Conservation (phyloP, 2,113 vertebrate species). For the Spilogale gracilis region DNA sequence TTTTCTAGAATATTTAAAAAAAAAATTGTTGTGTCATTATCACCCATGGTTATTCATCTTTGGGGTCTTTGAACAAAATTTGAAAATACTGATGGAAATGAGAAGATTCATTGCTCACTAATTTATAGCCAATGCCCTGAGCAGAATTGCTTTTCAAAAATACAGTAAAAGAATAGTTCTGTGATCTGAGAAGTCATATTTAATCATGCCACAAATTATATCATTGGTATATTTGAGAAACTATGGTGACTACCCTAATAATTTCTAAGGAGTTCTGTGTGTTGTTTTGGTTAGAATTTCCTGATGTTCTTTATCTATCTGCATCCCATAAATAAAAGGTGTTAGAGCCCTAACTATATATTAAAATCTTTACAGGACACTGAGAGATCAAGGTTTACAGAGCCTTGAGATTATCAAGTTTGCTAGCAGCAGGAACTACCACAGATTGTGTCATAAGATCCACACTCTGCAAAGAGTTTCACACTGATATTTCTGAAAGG, state of each 20-base stretch:
- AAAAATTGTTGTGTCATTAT: not conserved
- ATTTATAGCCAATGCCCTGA: not conserved
- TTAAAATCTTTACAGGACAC: constrained; percentile 16
- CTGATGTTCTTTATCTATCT: not conserved
- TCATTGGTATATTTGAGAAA: constrained; percentile 23
- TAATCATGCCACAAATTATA: constrained; percentile 47
- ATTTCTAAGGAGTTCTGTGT: not conserved
- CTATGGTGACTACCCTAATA: not conserved
- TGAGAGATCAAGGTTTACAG: not conserved
- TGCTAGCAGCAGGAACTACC: not conserved
- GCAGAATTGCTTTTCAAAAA: constrained; percentile 49
- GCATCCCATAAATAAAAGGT: not conserved
- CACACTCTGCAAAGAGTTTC: not conserved
- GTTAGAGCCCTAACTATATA: constrained; percentile 7
- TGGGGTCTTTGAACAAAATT: constrained; percentile 31
- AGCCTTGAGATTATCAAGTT: constrained; percentile 42
- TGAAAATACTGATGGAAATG: constrained; percentile 45
- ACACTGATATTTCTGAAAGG: constrained; percentile 60
- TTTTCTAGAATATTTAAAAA: not conserved
- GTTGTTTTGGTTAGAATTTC: not conserved
- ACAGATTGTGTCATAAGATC: not conserved
- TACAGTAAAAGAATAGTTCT: not conserved
- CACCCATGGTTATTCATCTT: not conserved
- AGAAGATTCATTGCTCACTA: not conserved
- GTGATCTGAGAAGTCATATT: constrained; percentile 5